phyloP scores from a whole-genome alignment of 2,888 invertebrate species.

The Allygus modestus region DNA sequence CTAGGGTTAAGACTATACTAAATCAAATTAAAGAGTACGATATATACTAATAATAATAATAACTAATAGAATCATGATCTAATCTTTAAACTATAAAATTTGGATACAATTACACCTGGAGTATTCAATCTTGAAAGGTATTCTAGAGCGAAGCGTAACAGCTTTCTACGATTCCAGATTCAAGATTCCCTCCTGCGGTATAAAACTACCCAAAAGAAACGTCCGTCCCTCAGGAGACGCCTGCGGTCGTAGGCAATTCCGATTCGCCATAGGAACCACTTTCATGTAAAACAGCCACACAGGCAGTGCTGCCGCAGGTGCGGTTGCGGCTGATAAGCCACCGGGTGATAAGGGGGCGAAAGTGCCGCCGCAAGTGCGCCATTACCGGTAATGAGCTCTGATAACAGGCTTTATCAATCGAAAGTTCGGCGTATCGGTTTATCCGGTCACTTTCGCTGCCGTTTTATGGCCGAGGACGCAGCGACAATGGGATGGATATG shows the following conservation, averaged over 20 bases:
- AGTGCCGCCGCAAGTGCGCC: conserved; percentile 30
- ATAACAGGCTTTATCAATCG: conserved; percentile 60
- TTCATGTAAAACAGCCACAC: conserved; percentile 38
- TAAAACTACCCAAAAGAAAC: no score
- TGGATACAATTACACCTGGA: no score
- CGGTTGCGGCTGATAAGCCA: conserved; percentile 21
- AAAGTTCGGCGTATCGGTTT: conserved; percentile 57
- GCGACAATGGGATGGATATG: conserved; percentile 39
- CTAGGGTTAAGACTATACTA: no score
- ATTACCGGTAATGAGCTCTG: conserved; percentile 53
- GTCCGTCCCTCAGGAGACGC: no score
- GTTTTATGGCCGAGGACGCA: background rate
- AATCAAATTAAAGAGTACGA: no score
- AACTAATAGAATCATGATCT: no score
- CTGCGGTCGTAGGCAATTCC: conserved; percentile 24
- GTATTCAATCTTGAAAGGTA: no score
- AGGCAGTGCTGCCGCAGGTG: background rate
- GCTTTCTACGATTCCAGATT: no score
- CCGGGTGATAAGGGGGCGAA: conserved; percentile 34
- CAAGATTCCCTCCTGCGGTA: no score
- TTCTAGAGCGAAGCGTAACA: no score
- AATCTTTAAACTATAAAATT: no score
- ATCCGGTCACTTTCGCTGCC: conserved; percentile 3
- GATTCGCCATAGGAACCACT: conserved; percentile 19
- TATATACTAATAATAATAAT: no score